These are phyloP conservation scores for Brachionichthys hirsutus DNA, from an alignment of 2,113 vertebrate genomes.

Conservation along the genomic window DNA sequence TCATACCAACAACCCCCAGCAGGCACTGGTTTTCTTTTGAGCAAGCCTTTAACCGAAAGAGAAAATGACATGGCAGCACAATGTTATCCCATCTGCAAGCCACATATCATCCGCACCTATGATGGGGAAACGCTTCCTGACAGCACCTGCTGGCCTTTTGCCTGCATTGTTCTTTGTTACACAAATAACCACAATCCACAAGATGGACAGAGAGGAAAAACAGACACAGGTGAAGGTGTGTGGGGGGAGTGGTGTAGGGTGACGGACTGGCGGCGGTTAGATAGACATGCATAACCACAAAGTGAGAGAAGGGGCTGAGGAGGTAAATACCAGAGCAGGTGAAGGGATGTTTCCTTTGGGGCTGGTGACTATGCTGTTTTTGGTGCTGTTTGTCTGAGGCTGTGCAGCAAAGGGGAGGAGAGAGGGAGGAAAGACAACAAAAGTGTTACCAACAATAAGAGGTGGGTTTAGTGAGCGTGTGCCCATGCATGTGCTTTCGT, in stretches of 20 bases:
- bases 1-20: slow-evolving; percentile 27
- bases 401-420: slow-evolving; percentile 74
- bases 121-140: slow-evolving; percentile 16
- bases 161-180: slow-evolving; percentile 1
- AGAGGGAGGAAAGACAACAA: slow-evolving; percentile 66
- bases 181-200: slow-evolving; percentile 11
- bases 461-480: slow-evolving; percentile 15
- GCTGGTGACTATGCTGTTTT: slow-evolving; percentile 94
- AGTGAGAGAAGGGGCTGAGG: slow-evolving; percentile 29
- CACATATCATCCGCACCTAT: slow-evolving; percentile 44
- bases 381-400: slow-evolving; percentile 97
- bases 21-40: slow-evolving; percentile 24
- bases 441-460: slow-evolving; percentile 59
- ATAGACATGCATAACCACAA: slow-evolving; percentile 15
- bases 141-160: slow-evolving; percentile 36
- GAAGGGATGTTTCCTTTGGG: slow-evolving; percentile 92
- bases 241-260: background rate
- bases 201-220: slow-evolving; percentile 10
- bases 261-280: slow-evolving; percentile 4
- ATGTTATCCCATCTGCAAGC: slow-evolving; percentile 10
- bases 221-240: slow-evolving; percentile 12
- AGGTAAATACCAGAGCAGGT: slow-evolving; percentile 90
- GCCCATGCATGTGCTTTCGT: slow-evolving; percentile 13
- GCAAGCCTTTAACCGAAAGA: slow-evolving; percentile 12
- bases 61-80: slow-evolving; percentile 28